Conservation (phyloP, 2,888 invertebrate species). For the Gastracanthus pulcherrimus region DNA sequence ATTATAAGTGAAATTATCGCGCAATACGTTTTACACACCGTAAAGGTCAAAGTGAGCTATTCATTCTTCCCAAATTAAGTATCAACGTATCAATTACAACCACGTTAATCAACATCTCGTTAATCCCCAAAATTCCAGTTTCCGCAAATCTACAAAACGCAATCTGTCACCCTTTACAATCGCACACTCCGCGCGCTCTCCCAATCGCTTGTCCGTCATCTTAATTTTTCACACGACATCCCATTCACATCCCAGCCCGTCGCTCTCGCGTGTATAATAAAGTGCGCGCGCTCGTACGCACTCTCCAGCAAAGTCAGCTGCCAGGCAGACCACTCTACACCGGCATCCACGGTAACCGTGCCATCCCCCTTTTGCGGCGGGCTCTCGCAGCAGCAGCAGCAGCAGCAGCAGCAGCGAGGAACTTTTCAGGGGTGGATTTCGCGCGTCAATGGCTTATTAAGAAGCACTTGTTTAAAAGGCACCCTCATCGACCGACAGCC, state of each 20-base stretch:
- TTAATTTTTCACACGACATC: slow-evolving; percentile 16
- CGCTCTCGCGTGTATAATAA: neutral
- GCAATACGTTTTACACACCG: too few species aligned
- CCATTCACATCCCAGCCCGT: too few species aligned
- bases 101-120: too few species aligned
- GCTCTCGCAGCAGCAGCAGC: slow-evolving; percentile 64
- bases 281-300: neutral
- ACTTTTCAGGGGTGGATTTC: slow-evolving; percentile 76
- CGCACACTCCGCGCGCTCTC: too few species aligned
- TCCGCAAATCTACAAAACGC: too few species aligned
- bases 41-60: too few species aligned
- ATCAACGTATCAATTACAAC: too few species aligned
- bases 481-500: slow-evolving; percentile 71
- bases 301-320: too few species aligned
- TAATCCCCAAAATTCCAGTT: neutral
- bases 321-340: too few species aligned
- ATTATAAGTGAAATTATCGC: too few species aligned
- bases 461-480: slow-evolving; percentile 77
- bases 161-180: too few species aligned
- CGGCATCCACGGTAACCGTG: neutral
- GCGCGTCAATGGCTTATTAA: slow-evolving; percentile 77
- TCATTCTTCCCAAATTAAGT: too few species aligned
- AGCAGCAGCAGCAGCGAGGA: slow-evolving; percentile 65
- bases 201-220: neutral
- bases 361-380: slow-evolving; percentile 57